These are phyloP conservation scores for Brachyrhaphis roseni DNA, from an alignment of 2,797 vertebrate species.

Conservation along the genomic window DNA sequence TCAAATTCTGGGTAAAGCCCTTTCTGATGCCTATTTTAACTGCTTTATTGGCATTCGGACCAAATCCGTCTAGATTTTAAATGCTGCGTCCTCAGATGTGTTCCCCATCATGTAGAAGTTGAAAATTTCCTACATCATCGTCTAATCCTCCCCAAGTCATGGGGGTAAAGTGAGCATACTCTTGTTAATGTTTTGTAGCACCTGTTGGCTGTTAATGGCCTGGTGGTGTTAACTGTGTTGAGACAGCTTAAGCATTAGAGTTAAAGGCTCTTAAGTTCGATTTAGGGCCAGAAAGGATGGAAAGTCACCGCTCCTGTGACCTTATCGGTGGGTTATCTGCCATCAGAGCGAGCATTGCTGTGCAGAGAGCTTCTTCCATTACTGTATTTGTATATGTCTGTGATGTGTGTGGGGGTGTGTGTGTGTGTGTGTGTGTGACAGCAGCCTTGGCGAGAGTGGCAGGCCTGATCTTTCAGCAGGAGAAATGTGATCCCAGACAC, in stretches of 20 bases:
- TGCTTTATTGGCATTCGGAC: not conserved
- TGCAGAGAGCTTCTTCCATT: slow-evolving; percentile 26
- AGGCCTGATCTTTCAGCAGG: slow-evolving; percentile 85
- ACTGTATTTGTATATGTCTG: slow-evolving; percentile 37
- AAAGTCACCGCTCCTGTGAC: slow-evolving; percentile 50
- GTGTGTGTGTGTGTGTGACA: slow-evolving; percentile 26
- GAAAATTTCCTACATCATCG: slow-evolving; percentile 10
- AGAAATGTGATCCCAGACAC: slow-evolving; percentile 88
- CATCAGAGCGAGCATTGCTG: slow-evolving; percentile 29
- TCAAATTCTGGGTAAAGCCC: slow-evolving; percentile 95
- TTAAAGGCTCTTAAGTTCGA: slow-evolving; percentile 52
- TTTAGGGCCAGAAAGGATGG: slow-evolving; percentile 51
- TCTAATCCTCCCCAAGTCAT: slow-evolving; percentile 40
- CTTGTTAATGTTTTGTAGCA: slow-evolving; percentile 69
- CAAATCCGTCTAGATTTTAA: not conserved
- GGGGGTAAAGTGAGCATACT: slow-evolving; percentile 48
- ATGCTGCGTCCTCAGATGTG: not conserved
- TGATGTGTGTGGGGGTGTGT: slow-evolving; percentile 31
- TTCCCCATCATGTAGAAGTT: not conserved
- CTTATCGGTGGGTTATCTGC: slow-evolving; percentile 25
- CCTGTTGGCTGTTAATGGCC: slow-evolving; percentile 71
- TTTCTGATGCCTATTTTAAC: not conserved
- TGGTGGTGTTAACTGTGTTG: slow-evolving; percentile 56
- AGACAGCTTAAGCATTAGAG: slow-evolving; percentile 45
- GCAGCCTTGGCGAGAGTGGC: slow-evolving; percentile 79